Conservation (phyloP, 2,888 invertebrate genomes). For the Lasioglossum figueresi region DNA sequence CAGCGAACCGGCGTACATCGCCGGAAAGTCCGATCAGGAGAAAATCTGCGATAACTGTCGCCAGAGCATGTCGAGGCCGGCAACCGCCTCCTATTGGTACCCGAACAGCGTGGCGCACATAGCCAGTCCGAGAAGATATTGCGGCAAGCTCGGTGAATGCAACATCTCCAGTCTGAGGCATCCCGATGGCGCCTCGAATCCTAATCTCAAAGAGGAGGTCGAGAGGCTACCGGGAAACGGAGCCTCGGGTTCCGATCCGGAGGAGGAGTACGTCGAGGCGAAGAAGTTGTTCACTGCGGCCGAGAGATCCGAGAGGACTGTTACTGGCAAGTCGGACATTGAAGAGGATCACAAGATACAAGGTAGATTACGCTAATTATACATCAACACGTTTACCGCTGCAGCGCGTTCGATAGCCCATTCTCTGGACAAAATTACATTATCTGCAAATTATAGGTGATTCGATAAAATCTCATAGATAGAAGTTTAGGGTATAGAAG, state of each 20-base stretch:
- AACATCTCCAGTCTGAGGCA: constrained; percentile 90
- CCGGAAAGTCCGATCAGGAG: constrained; percentile 85
- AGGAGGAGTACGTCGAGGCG: constrained; percentile 84
- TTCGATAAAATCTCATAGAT: too few relatives aligned
- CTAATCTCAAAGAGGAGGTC: constrained; percentile 91
- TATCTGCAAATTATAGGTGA: too few relatives aligned
- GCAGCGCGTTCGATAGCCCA: neutral
- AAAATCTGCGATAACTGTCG: constrained; percentile 92
- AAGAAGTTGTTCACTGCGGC: constrained; percentile 80
- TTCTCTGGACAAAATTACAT: neutral
- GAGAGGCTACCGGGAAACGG: constrained; percentile 88
- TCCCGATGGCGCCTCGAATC: constrained; percentile 97
- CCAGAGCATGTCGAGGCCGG: constrained; percentile 88
- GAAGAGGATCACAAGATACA: constrained; percentile 80
- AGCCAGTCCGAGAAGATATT: constrained; percentile 88
- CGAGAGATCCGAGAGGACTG: constrained; percentile 80
- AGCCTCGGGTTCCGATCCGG: constrained; percentile 87
- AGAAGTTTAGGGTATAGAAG: too few relatives aligned
- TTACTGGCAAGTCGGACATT: constrained; percentile 83
- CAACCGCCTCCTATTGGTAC: constrained; percentile 88
- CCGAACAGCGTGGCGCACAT: constrained; percentile 83
- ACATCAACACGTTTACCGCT: neutral
- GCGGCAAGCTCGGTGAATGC: constrained; percentile 86
- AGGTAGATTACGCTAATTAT: constrained; percentile 65
- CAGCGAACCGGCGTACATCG: constrained; percentile 92